Evolutionary conservation across 2,797 vertebrate species (phyloP).

Genomic region (Labroides dimidiatus): DNA sequence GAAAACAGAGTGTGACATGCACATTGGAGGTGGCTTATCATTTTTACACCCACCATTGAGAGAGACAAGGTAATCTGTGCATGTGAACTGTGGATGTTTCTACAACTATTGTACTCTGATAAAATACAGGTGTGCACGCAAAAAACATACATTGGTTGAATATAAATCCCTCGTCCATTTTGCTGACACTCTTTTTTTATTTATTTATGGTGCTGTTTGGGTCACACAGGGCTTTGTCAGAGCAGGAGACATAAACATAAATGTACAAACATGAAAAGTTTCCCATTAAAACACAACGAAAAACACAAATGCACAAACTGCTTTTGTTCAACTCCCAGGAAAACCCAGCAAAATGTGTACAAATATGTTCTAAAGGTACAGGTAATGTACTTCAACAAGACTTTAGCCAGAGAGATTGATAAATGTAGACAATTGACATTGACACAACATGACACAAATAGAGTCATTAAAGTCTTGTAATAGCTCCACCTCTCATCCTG

Average conservation of each 20-base stretch:
- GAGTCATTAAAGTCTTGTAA: too few species aligned
- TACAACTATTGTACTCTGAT: background rate
- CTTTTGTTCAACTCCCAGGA: background rate
- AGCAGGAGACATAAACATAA: background rate
- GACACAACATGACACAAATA: too few species aligned
- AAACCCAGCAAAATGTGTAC: background rate
- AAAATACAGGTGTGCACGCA: background rate
- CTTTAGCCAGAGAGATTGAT: too few species aligned
- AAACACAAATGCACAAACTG: background rate
- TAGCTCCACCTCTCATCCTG: too few species aligned
- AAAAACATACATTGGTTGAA: conserved; percentile 15
- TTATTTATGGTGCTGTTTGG: background rate
- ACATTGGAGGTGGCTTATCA: background rate
- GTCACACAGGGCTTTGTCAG: background rate
- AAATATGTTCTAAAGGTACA: background rate
- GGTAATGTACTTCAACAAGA: background rate
- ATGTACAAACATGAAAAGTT: background rate
- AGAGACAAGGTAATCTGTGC: conserved; percentile 15
- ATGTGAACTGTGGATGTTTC: conserved; percentile 2
- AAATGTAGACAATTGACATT: too few species aligned
- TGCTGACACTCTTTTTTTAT: conserved; percentile 3
- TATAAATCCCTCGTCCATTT: background rate
- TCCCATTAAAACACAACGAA: background rate
- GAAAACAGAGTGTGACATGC: conserved; percentile 17
- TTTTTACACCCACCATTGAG: conserved; percentile 13